These are phyloP conservation scores for Chromis chromis DNA, from an alignment of 2,797 vertebrate genomes.

Conservation along the genomic window DNA sequence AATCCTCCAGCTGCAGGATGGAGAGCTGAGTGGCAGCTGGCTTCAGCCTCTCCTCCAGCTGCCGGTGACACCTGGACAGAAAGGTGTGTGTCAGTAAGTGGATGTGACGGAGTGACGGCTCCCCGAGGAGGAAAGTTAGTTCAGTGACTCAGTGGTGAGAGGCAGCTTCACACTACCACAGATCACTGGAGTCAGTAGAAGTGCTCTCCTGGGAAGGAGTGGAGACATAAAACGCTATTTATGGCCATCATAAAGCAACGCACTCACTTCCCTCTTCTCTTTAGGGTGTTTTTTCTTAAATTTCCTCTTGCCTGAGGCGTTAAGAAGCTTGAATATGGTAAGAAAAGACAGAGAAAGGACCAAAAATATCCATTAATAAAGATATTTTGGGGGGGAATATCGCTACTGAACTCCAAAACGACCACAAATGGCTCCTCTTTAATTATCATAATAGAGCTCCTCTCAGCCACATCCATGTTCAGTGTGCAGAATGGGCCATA, in stretches of 20 bases:
- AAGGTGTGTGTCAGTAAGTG: constrained; percentile 27
- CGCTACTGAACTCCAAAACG: constrained; percentile 46
- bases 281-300: not conserved
- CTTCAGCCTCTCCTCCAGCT: constrained; percentile 26
- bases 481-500: constrained; percentile 66
- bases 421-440: constrained; percentile 43
- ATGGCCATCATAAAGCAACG: constrained; percentile 21
- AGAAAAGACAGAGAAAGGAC: not conserved
- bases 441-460: constrained; percentile 58
- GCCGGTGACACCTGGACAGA: constrained; percentile 47
- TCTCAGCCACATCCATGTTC: constrained; percentile 63
- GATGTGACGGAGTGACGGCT: constrained; percentile 29
- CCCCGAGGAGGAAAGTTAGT: constrained; percentile 26
- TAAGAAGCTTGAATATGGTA: not conserved
- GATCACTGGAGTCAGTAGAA: constrained; percentile 43
- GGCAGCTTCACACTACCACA: constrained; percentile 18
- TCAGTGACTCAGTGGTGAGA: constrained; percentile 33
- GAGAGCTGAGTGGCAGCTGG: constrained; percentile 43
- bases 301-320: not conserved
- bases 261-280: constrained; percentile 1
- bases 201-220: constrained; percentile 21
- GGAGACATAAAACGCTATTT: constrained; percentile 30
- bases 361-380: too few relatives aligned
- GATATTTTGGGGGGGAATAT: not conserved
- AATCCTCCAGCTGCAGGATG: constrained; percentile 55